These are phyloP conservation scores for Lasaia peninsularis DNA, from an alignment of 1,140 invertebrate genomes.

Conservation along the genomic window DNA sequence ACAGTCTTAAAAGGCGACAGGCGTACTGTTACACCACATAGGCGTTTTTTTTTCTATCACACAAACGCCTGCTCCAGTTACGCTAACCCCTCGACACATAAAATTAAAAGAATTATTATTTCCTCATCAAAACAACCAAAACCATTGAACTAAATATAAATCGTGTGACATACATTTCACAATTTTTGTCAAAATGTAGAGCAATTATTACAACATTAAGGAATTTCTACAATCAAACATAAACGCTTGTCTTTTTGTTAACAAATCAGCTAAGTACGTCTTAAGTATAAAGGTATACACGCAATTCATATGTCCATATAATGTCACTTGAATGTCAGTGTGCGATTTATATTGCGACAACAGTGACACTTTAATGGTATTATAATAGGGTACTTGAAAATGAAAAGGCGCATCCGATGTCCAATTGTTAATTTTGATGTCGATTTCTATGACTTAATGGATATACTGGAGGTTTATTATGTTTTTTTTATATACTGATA, in stretches of 20 bases:
- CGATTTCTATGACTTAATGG: constrained; percentile 20
- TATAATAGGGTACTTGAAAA: constrained; percentile 34
- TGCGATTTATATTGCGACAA: constrained; percentile 33
- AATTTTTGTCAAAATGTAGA: neutral
- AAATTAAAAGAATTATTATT: too few relatives aligned
- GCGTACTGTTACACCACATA: too few relatives aligned
- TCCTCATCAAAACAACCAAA: too few relatives aligned
- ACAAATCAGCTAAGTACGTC: constrained; percentile 19
- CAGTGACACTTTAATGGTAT: constrained; percentile 33
- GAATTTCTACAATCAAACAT: constrained; percentile 4
- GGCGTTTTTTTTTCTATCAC: too few relatives aligned
- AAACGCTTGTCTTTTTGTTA: constrained; percentile 11
- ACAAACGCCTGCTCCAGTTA: too few relatives aligned
- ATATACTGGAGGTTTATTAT: constrained; percentile 27
- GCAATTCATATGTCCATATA: constrained; percentile 52
- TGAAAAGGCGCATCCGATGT: constrained; percentile 28
- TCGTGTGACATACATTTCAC: too few relatives aligned
- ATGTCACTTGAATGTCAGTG: constrained; percentile 45
- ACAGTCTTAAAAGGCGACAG: too few relatives aligned
- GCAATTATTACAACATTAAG: constrained; percentile 3
- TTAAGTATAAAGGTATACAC: constrained; percentile 33
- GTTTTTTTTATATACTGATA: neutral
- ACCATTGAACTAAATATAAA: too few relatives aligned
- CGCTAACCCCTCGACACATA: too few relatives aligned
- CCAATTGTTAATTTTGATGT: constrained; percentile 26